Base-by-base conservation (phyloP, 2,797 vertebrate genomes). In the Acipenser oxyrinchus region DNA sequence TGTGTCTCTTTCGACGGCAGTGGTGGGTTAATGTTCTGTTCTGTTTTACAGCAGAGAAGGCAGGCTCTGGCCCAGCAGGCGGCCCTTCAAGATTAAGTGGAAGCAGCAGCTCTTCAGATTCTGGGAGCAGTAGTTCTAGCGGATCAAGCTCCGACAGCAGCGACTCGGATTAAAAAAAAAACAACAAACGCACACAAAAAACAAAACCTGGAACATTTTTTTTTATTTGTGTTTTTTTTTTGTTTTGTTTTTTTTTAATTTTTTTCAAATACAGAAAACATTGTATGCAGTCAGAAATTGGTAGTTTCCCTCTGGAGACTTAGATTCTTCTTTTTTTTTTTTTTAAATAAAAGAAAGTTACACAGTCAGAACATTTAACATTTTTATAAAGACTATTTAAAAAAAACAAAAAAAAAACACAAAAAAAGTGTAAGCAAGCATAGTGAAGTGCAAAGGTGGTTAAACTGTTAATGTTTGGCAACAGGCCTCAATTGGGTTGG, bases 71-170 rank as follows among this genome's bases (percentile, higher is more conserved):
- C 0, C 84, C 91, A 2, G 87, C 92, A 0, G 95, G 95, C n/a
- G 94, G 94, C 1, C 86, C 84, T 0, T 88, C 92, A 5, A 83
- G 90, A 48, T 87, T 86, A 70, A 99, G 95, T 84, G 96, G 93
- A 79, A 88, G 88, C 87, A 92, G 89, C 82, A 89, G 83, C 61
- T 95, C 93, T 60, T 98, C 95, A 0, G 93, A 92, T 66, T 95
- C 93, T 0, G 89, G 86, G 8, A 89, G 87, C 84, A 92, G 88
- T 86, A 92, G 87, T 75, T 93, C 91, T 68, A 89, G 86, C 0
- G 94, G 90, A 1, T 95, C 93, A 75, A 93, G 89, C 72, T 93
- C 94, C 0, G 94, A 95, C 85, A 95, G 90, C 89, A 92, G 90
- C 10, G 93, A 97, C 78, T 93, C 88, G 0, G 95, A 99, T 82